A percentile compares a stretch with the other conserved stretches of the same genome.
Evolutionary conservation across 2,888 invertebrate genomes (phyloP).

Genomic region (Bimastos eiseni): DNA sequence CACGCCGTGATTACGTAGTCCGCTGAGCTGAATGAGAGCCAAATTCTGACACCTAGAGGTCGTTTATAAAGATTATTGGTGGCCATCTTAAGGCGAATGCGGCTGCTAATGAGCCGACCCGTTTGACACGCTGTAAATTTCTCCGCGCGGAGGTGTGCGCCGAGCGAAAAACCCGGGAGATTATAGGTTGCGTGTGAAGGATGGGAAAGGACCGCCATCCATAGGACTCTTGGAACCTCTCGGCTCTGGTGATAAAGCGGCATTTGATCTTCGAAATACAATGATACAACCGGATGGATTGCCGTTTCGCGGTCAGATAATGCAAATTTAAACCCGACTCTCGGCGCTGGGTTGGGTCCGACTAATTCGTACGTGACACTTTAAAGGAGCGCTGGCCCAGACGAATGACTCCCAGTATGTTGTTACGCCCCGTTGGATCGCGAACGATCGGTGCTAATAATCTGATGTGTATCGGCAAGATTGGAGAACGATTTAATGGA

Average conservation of each 20-base stretch:
- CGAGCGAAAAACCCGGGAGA: neutral
- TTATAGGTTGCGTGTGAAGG: constrained; percentile 16
- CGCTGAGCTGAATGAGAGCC: neutral
- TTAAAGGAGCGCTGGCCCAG: neutral
- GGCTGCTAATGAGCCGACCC: neutral
- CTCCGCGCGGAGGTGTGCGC: neutral
- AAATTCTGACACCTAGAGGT: constrained; percentile 2
- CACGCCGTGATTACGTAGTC: constrained; percentile 17
- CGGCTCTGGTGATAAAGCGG: neutral
- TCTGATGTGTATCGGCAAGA: neutral
- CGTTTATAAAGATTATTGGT: constrained; percentile 22
- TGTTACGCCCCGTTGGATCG: neutral
- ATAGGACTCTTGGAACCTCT: neutral
- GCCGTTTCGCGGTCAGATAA: neutral
- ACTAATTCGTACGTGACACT: constrained; percentile 21
- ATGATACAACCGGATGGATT: neutral
- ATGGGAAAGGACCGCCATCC: neutral
- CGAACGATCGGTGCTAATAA: neutral
- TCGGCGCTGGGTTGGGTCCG: neutral
- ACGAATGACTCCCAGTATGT: neutral
- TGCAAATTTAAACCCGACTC: constrained; percentile 23
- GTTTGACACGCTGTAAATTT: constrained; percentile 20
- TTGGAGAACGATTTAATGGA: neutral
- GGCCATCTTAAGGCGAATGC: neutral
- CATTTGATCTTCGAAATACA: neutral